Evolutionary conservation across 2,888 invertebrate species (phyloP).

Genomic region (Psococerastis gibbosa): DNA sequence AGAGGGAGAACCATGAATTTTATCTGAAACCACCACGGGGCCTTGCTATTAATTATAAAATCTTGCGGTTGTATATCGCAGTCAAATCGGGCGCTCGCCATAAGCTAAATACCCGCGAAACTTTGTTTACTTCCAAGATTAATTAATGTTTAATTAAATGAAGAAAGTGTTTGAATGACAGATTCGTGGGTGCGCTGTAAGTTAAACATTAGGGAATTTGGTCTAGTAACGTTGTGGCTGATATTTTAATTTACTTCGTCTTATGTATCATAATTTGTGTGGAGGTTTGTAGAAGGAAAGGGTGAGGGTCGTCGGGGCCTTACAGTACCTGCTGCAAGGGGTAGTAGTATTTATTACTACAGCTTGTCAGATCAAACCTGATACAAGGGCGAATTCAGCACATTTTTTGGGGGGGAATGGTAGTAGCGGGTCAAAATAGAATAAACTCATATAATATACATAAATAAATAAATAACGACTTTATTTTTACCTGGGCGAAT

Average conservation of each 20-base stretch:
- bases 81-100: not conserved
- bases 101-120: not conserved
- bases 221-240: not conserved
- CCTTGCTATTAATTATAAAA: slow-evolving; percentile 7
- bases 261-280: slow-evolving; percentile 7
- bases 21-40: not conserved
- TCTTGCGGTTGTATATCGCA: slow-evolving; percentile 7
- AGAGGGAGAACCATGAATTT: not conserved
- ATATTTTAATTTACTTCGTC: slow-evolving; percentile 10
- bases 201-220: not conserved
- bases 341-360: too few relatives aligned
- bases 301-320: not conserved
- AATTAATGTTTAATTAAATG: slow-evolving; percentile 11
- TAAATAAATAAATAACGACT: too few relatives aligned
- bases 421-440: too few relatives aligned
- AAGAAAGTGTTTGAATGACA: slow-evolving; percentile 6
- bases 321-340: too few relatives aligned
- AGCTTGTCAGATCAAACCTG: too few relatives aligned
- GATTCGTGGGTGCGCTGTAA: not conserved
- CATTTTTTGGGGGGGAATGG: too few relatives aligned
- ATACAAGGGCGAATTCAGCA: too few relatives aligned
- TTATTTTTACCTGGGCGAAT: too few relatives aligned
- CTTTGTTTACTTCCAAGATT: not conserved
- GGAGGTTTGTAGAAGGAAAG: not conserved
- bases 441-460: too few relatives aligned